A percentile compares a stretch with the other conserved stretches of the same genome.
Conservation (phyloP, 2,797 vertebrate species). For the Petrocephalus sullivani region DNA sequence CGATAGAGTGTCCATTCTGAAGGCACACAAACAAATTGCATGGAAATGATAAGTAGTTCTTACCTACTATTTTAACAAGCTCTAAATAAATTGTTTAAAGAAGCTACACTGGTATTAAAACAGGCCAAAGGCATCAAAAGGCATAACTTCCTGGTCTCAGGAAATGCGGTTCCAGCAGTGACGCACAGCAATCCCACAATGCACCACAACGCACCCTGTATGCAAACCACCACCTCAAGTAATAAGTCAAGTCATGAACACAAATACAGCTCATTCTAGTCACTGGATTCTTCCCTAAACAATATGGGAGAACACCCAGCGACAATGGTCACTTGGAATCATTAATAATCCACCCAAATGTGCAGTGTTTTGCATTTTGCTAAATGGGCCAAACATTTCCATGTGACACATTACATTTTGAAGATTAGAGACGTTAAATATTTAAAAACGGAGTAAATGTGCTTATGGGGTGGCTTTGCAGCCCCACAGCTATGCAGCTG, state of each 20-base stretch:
- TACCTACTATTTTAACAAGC: not conserved
- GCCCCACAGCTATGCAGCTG: not conserved
- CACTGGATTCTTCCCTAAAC: not conserved
- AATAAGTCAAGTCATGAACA: not conserved
- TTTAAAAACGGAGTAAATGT: not conserved
- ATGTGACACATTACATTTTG: not conserved
- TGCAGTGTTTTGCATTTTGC: not conserved
- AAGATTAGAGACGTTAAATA: not conserved
- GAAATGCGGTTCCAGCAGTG: not conserved
- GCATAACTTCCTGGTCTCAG: not conserved
- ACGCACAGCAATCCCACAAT: not conserved
- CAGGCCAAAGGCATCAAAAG: not conserved
- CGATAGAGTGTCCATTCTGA: not conserved
- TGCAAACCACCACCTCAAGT: not conserved
- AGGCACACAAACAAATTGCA: not conserved
- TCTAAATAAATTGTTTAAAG: not conserved
- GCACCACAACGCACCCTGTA: not conserved
- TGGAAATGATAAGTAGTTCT: not conserved
- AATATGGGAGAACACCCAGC: not conserved
- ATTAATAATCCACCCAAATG: not conserved
- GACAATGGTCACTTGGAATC: not conserved
- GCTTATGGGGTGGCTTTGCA: not conserved
- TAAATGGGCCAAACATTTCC: not conserved
- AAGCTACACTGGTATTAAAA: not conserved
- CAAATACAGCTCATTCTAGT: not conserved